These are phyloP conservation scores for Eudyptes chrysolophus DNA, from an alignment of 2,113 vertebrate genomes.

Conservation along the genomic window DNA sequence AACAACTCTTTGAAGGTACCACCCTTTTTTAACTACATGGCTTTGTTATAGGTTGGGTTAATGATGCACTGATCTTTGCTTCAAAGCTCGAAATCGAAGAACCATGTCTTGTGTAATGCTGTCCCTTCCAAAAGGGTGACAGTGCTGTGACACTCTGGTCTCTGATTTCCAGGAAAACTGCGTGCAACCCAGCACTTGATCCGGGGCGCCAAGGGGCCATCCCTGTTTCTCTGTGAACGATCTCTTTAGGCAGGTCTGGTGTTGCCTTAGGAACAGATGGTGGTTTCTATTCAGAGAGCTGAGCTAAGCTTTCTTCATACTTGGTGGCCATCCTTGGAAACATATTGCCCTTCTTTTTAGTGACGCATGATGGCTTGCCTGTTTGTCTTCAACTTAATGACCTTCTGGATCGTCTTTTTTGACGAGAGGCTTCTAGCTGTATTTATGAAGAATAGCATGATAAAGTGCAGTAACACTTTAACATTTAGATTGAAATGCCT, in stretches of 20 bases:
- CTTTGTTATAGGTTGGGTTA: background rate
- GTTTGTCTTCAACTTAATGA: background rate
- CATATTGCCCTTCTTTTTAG: background rate
- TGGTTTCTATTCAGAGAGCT: conserved; percentile 51
- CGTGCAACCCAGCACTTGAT: background rate
- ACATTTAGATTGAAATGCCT: background rate
- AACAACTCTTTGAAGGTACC: conserved; percentile 62
- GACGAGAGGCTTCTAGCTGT: background rate
- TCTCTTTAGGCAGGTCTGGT: background rate
- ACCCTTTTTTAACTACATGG: background rate
- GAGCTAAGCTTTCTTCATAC: background rate
- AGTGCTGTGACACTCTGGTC: background rate
- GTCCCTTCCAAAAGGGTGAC: background rate
- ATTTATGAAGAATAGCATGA: background rate
- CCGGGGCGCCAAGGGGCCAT: background rate
- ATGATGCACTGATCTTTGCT: background rate
- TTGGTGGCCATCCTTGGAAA: conserved; percentile 25
- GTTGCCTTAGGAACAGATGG: conserved; percentile 55
- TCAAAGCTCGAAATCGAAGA: background rate
- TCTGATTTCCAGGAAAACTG: background rate
- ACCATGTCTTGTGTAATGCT: background rate
- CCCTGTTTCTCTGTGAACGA: background rate
- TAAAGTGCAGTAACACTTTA: background rate
- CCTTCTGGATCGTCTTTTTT: background rate
- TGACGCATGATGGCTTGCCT: background rate